Percentiles rank a stretch among this genome's conserved stretches.
Evolutionary conservation across 2,797 vertebrate genomes (phyloP).

Genomic region (Chiroxiphia lanceolata): DNA sequence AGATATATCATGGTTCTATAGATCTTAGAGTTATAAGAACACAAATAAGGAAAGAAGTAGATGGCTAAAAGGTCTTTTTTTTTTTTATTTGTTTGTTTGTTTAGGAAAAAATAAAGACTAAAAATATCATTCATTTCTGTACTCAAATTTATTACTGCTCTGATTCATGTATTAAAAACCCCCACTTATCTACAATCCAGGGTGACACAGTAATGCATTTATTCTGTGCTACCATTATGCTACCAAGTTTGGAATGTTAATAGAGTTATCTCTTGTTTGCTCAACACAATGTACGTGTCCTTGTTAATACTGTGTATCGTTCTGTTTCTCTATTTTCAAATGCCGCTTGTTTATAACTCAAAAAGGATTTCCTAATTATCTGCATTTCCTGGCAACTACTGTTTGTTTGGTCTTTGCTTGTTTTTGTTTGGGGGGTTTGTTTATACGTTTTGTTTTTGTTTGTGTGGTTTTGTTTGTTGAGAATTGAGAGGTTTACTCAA

Average conservation of each 20-base stretch:
- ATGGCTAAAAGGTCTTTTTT: neutral
- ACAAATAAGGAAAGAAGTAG: neutral
- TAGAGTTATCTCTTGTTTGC: neutral
- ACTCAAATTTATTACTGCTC: neutral
- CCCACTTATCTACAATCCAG: neutral
- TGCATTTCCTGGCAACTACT: neutral
- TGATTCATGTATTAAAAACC: neutral
- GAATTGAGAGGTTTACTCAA: neutral
- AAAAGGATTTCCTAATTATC: neutral
- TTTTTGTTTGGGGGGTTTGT: no score
- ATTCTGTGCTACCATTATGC: neutral
- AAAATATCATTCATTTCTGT: neutral
- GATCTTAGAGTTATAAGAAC: neutral
- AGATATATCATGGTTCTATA: neutral
- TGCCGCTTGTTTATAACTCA: neutral
- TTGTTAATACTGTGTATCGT: neutral
- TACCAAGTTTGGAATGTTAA: neutral
- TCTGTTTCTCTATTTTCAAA: neutral
- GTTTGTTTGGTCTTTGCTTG: neutral
- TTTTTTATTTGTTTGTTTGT: neutral
- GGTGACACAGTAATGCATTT: neutral
- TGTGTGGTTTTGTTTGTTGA: neutral
- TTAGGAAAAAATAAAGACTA: neutral
- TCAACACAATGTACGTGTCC: neutral
- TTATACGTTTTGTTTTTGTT: neutral